Evolutionary conservation across 2,888 invertebrate genomes (phyloP), one percentile per base, ranked within the genome.

Genomic region (Teleiodes luculella): DNA sequence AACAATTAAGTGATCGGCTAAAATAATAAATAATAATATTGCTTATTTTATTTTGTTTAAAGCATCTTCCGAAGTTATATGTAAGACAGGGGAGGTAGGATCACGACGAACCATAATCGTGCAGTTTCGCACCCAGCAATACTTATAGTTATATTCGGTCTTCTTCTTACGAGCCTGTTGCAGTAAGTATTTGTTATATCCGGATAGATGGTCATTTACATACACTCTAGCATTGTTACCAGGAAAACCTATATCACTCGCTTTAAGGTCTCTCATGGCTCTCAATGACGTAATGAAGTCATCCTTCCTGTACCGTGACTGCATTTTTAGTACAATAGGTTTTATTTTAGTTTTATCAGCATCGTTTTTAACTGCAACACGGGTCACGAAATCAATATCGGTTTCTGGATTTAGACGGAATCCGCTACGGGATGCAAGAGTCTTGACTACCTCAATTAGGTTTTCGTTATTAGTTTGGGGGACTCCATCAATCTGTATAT

Each of bases 301-400:
- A 43, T 52, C 52, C 14, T 52, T 52, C 30, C 43, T 52, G 11
- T 43, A 33, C 5, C 52, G 6, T 33, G 52, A 52, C 3, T 16
- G 16, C 18, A 52, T n/a, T 13, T 43, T 43, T 1, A 43, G 11
- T 1, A 52, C 18, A 5, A 52, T 43, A 2, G 24, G 24, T 24
- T 30, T 30, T 13, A 18, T 49, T 1, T 2, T 11, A 6, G 4
- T 49, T n/a, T 49, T 36, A 30, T 11, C 18, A 13, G 13, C 14
- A 8, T 24, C 16, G 13, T 51, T 31, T 20, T 52, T 52, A 1
- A 52, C 30, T 2, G 39, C 53, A 2, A 47, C 31, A n/a, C 52
- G n/a, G 8, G 52, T 52, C n/a, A 52, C 33, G n/a, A 52, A 43
- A n/a, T 52, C 52, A 20, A 52, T 18, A n/a, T 52, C 52, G 2